Base-by-base conservation (phyloP, 2,113 vertebrate genomes). In the Laticauda colubrina region DNA sequence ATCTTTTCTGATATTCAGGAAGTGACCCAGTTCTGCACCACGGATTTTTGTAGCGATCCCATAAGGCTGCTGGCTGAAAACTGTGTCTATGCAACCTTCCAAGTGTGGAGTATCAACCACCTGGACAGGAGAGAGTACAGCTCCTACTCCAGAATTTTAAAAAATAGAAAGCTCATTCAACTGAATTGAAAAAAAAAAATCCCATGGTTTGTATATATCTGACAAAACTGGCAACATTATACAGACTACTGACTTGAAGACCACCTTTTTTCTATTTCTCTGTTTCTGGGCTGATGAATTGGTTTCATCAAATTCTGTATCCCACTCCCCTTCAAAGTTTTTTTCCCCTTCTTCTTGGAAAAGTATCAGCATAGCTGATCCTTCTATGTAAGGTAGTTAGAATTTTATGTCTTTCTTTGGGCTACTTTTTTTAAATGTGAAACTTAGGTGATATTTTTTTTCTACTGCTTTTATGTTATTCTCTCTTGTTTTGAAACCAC, bases 31-130 rank as follows among this genome's bases (percentile, higher is more conserved):
- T 98, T 98, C 98, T 98, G 98, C 98, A 98, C 98, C 97, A 98
- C 98, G 98, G 98, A 98, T 98, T 98, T 99, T 98, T 98, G 98
- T 99, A 99, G 99, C 99, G 98, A 97, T 98, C 97, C 98, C 98
- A 96, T 97, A 98, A 99, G 98, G 99, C 99, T 99, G 99, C 99
- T 99, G 98, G 97, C 98, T 99, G 98, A 98, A 98, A 99, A 98
- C 98, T 99, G 98, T 98, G 98, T 99, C 99, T 99, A 99, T 99
- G 99, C 99, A 99, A 99, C 98, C 98, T 98, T 98, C 98, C 98
- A 98, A 97, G 98, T 98, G 98, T 97, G 98, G 98, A 98, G 98
- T 97, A 97, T 97, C 98, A 96, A 98, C 98, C 98, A 97, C 94
- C 98, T 98, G 98, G 98, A 98, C 96, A 95, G 97, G 97, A 97